Evolutionary conservation across 2,888 invertebrate species (phyloP).

Genomic region (Eulithis testata): DNA sequence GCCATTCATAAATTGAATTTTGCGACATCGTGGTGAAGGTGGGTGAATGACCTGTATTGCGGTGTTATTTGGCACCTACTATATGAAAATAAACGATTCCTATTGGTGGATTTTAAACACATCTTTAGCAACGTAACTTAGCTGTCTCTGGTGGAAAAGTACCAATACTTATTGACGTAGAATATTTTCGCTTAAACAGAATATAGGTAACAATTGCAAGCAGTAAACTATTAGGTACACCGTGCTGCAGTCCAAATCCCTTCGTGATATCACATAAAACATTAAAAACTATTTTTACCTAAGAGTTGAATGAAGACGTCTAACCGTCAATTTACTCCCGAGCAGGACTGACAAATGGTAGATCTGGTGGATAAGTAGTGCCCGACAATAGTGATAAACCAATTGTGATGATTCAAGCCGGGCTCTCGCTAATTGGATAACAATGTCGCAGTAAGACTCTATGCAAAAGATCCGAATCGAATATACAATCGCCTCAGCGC

Average conservation of each 20-base stretch:
- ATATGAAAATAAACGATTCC: too few species aligned
- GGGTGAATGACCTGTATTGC: too few species aligned
- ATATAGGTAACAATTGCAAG: conserved; percentile 12
- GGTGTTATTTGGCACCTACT: too few species aligned
- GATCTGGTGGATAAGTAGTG: not conserved
- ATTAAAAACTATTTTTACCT: not conserved
- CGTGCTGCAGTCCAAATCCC: not conserved
- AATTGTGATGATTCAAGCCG: conserved; percentile 12
- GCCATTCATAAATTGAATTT: too few species aligned
- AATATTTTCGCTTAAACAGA: conserved; percentile 10
- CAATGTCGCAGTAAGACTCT: conserved; percentile 8
- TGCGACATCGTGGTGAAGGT: too few species aligned
- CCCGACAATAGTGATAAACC: conserved; percentile 7
- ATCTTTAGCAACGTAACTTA: too few species aligned
- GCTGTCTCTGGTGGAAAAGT: not conserved
- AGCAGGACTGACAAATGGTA: conserved; percentile 4
- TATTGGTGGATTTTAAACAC: too few species aligned
- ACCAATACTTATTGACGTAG: not conserved
- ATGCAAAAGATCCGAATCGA: conserved; percentile 14
- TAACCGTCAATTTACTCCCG: not conserved
- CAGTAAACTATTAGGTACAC: too few species aligned
- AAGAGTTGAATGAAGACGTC: not conserved
- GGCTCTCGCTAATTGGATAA: conserved; percentile 23
- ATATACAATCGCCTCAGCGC: not conserved
- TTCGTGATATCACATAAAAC: too few species aligned